Evolutionary conservation across 2,888 invertebrate genomes (phyloP).

Genomic region (Harpalus rubripes): DNA sequence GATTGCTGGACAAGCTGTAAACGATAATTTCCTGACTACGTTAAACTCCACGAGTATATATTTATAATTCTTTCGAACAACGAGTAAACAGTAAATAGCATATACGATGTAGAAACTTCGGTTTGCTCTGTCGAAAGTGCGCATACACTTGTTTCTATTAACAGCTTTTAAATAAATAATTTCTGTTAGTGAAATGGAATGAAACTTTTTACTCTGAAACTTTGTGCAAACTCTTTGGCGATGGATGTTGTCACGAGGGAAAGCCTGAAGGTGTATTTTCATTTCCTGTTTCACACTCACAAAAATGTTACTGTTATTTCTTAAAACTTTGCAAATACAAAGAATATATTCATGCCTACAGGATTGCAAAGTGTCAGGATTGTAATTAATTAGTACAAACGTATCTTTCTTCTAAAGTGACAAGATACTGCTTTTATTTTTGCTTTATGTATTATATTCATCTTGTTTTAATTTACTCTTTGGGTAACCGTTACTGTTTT

Average conservation of each 20-base stretch:
- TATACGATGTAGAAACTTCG: too few species aligned
- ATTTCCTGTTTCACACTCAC: not conserved
- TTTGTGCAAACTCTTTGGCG: constrained; percentile 38
- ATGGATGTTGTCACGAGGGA: constrained; percentile 31
- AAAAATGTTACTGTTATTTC: not conserved
- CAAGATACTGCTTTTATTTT: not conserved
- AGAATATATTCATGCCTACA: not conserved
- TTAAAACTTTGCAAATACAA: not conserved
- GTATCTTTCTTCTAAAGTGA: not conserved
- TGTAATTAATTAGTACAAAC: not conserved
- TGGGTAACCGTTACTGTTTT: not conserved
- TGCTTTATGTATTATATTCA: not conserved
- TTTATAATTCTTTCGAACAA: too few species aligned
- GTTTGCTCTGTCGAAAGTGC: constrained; percentile 34
- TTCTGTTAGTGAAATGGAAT: constrained; percentile 31
- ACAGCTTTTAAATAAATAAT: constrained; percentile 65
- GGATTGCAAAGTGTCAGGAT: not conserved
- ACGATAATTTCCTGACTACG: too few species aligned
- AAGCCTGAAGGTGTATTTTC: constrained; percentile 9
- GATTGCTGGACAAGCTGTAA: too few species aligned
- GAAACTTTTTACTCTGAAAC: constrained; percentile 63
- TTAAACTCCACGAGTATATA: too few species aligned
- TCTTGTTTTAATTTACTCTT: constrained; percentile 3
- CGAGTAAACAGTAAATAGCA: too few species aligned
- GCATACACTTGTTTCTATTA: constrained; percentile 55